A percentile compares a stretch with the other conserved stretches of the same genome.
Evolutionary conservation across 2,797 vertebrate species (phyloP).

Genomic region (Chiroxiphia lanceolata): DNA sequence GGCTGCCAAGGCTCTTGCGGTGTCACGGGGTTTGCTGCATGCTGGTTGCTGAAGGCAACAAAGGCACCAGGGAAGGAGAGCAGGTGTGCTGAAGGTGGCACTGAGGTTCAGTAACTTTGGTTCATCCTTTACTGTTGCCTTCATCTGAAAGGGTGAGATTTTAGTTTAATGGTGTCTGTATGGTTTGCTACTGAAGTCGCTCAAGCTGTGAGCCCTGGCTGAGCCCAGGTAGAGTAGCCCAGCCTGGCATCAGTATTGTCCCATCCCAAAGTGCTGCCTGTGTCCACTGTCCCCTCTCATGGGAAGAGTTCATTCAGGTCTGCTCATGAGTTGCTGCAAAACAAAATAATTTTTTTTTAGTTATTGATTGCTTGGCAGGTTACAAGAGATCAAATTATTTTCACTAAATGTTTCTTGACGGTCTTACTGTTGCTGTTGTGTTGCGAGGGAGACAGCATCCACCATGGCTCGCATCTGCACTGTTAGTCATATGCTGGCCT

Average conservation of each 20-base stretch:
- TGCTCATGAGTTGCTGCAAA: not conserved
- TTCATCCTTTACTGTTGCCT: not conserved
- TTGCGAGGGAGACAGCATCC: conserved; percentile 23
- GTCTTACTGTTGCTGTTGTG: conserved; percentile 34
- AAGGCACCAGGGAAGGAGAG: not conserved
- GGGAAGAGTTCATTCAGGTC: not conserved
- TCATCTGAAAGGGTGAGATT: not conserved
- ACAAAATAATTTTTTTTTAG: not conserved
- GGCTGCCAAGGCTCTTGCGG: not conserved
- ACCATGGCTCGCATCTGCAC: not conserved
- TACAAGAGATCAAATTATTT: conserved; percentile 11
- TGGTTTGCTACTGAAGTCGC: fast-evolving
- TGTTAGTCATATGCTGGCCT: conserved; percentile 34
- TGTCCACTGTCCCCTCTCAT: not conserved
- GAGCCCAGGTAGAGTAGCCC: not conserved
- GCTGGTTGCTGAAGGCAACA: not conserved
- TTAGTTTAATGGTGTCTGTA: not conserved
- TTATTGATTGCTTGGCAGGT: conserved; percentile 33
- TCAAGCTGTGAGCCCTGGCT: not conserved
- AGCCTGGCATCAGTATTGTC: fast-evolving
- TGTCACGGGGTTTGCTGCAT: fast-evolving
- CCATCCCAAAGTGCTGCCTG: not conserved
- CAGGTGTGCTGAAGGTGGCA: not conserved
- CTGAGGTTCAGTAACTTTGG: not conserved
- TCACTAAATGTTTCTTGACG: conserved; percentile 16